Evolutionary conservation across 2,797 vertebrate genomes (phyloP), one percentile per base, ranked within the genome.

Genomic region (Scleropages formosus): DNA sequence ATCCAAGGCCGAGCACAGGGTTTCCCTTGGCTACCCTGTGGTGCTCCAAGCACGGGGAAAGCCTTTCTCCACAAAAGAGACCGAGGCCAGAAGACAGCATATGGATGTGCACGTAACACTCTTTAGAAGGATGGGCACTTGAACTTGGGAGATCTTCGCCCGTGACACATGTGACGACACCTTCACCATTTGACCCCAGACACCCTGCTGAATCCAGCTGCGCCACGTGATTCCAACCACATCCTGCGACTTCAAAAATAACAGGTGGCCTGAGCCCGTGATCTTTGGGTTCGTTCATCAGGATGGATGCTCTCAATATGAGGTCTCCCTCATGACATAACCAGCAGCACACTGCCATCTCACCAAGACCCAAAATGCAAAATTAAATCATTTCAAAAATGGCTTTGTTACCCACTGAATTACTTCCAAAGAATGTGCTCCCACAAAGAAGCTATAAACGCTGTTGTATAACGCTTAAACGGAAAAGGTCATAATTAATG

Each of bases 11-110:
- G 27, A 78, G 75, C 56, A 12, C 44, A 75, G 85, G 88, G 87
- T 90, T 90, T 90, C 89, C 88, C 88, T 77, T 85, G 82, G 86
- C 85, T 82, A 90, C 89, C 73, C 56, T 10, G 9, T 56, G 39
- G 75, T 71, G 79, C 53, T 58, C 63, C 72, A 75, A 73, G 72
- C 75, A 61, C 20, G 75, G 51, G 70, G 27, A 59, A 53, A 72
- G 53, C 27, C 27, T 72, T 83, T 86, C 83, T 83, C 79, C 81
- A 81, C 87, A 44, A 74, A 39, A 15, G 53, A 12, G 24, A 26
- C 24, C 26, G 12, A 47, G 16, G 51, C 11, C 16, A 13, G 13
- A 18, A 20, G 26, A 39, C 2, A 39, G 31, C 39, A 31, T 6
- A 2, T 39, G 6, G 6, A 39, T n/a, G n/a, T n/a, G n/a, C n/a